Evolutionary conservation across 2,888 invertebrate species (phyloP).

Genomic region (Ariolimax columbianus): DNA sequence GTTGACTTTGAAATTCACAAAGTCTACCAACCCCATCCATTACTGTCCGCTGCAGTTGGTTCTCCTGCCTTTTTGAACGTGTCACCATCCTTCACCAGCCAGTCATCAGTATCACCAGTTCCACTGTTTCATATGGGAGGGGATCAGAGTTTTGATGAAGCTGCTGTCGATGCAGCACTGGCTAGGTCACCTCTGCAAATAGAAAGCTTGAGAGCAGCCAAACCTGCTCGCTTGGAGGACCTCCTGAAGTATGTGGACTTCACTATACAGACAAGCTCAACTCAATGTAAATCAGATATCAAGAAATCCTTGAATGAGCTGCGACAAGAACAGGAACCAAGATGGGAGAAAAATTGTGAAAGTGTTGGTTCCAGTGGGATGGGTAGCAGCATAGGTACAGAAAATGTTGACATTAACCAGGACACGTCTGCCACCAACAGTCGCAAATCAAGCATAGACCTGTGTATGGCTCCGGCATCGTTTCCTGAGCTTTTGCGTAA

Average conservation of each 20-base stretch:
- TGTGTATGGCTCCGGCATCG: slow-evolving; percentile 54
- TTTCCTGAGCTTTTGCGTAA: slow-evolving; percentile 55
- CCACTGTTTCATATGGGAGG: slow-evolving; percentile 31
- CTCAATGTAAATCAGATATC: slow-evolving; percentile 34
- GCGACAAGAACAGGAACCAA: slow-evolving; percentile 52
- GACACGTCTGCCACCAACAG: slow-evolving; percentile 55
- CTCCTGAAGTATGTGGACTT: slow-evolving; percentile 55
- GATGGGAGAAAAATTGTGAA: slow-evolving; percentile 43
- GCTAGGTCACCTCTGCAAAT: slow-evolving; percentile 17
- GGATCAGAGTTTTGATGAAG: slow-evolving; percentile 37
- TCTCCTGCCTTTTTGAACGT: slow-evolving; percentile 48
- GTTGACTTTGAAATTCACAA: slow-evolving; percentile 45
- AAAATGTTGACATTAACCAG: slow-evolving; percentile 27
- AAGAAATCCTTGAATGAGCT: slow-evolving; percentile 58
- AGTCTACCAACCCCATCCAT: slow-evolving; percentile 44
- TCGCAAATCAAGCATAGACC: slow-evolving; percentile 59
- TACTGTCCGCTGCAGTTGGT: slow-evolving; percentile 41
- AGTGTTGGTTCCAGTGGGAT: slow-evolving; percentile 15
- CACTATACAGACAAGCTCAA: slow-evolving; percentile 22
- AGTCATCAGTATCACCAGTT: slow-evolving; percentile 35
- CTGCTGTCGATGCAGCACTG: slow-evolving; percentile 14
- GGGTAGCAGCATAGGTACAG: slow-evolving; percentile 22
- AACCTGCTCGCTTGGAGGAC: slow-evolving; percentile 35
- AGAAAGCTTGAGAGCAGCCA: slow-evolving; percentile 26
- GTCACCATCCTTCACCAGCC: slow-evolving; percentile 41